Percentiles rank a stretch among this genome's conserved stretches.
Evolutionary conservation across 2,113 vertebrate genomes (phyloP).

Genomic region (Cinclus mexicanus): DNA sequence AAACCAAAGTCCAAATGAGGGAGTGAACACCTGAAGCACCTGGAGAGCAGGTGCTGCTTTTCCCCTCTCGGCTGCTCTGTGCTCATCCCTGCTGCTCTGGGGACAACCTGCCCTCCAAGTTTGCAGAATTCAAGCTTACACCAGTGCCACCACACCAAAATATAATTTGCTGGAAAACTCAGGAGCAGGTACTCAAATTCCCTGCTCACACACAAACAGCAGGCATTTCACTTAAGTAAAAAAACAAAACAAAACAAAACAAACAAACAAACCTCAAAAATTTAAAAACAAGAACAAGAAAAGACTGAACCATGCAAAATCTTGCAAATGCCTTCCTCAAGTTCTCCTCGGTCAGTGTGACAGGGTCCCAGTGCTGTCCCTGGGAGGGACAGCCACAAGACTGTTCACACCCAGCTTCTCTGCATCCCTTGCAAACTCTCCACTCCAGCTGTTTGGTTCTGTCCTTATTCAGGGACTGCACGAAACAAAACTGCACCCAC

Average conservation of each 20-base stretch:
- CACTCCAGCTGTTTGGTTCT: neutral
- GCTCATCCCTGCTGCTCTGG: neutral
- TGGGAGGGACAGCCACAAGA: neutral
- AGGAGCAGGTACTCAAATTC: neutral
- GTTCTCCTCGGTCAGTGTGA: neutral
- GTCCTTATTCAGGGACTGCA: neutral
- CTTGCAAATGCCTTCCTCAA: neutral
- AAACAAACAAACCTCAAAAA: neutral
- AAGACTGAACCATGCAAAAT: neutral
- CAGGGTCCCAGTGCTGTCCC: neutral
- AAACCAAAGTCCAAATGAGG: neutral
- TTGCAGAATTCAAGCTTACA: slow-evolving; percentile 21
- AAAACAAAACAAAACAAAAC: neutral
- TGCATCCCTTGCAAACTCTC: neutral
- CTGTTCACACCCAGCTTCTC: neutral
- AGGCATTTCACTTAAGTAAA: neutral
- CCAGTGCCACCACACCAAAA: neutral
- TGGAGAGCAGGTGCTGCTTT: neutral
- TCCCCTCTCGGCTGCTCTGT: neutral
- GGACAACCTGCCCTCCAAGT: neutral
- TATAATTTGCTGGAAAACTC: neutral
- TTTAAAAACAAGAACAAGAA: neutral
- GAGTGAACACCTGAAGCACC: neutral
- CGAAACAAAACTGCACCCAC: neutral
- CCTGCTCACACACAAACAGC: neutral